Evolutionary conservation across 1,140 invertebrate genomes (phyloP).

Genomic region (Bombus huntii): DNA sequence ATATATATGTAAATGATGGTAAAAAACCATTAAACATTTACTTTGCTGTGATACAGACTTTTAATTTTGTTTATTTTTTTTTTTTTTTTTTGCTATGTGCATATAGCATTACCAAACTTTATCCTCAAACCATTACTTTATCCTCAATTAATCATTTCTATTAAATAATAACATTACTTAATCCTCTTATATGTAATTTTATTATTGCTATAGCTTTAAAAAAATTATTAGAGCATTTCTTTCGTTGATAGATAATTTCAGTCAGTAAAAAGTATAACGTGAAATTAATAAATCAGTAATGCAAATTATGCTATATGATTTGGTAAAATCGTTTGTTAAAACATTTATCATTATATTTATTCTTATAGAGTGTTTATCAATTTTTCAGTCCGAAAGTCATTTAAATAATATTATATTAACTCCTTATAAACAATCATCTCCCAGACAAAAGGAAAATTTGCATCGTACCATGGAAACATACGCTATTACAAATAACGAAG

Average conservation of each 20-base stretch:
- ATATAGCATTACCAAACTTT: not conserved
- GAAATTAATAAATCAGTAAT: not conserved
- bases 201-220: not conserved
- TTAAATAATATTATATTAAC: not conserved
- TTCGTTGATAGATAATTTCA: constrained; percentile 11
- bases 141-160: not conserved
- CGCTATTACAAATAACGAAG: too few relatives aligned
- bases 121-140: not conserved
- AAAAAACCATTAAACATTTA: too few relatives aligned
- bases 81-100: too few relatives aligned
- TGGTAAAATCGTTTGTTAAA: constrained; percentile 2
- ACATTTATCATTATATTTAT: constrained; percentile 1
- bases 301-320: not conserved
- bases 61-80: too few relatives aligned
- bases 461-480: too few relatives aligned
- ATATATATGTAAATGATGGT: too few relatives aligned
- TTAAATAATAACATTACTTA: not conserved
- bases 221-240: not conserved
- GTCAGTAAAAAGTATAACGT: not conserved
- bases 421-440: not conserved
- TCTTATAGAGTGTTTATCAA: not conserved
- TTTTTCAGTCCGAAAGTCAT: not conserved
- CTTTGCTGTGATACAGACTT: too few relatives aligned
- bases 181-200: not conserved
- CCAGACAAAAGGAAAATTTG: not conserved